Base-by-base conservation (phyloP, 2,888 invertebrate species). In the Pelosia muscerda region DNA sequence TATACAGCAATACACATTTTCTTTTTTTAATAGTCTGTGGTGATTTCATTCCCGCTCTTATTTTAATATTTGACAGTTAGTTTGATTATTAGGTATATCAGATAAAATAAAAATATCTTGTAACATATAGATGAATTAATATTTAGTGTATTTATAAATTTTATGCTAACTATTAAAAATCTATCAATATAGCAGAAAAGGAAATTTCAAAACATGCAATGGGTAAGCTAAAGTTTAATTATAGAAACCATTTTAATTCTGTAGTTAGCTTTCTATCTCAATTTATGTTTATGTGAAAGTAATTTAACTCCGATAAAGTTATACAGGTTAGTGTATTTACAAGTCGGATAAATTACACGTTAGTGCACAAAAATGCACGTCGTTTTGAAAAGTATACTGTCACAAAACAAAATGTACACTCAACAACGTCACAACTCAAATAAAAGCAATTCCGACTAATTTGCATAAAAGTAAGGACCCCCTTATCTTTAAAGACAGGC, bases 401-500 rank as follows among this genome's bases (percentile, higher is more conserved):
- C 42, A 42, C 19, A 42, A 42, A 42, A n/a, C 49, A 2, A 49
- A 49, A 49, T 57, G 10, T 59, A 56, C 2, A 66, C 10, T 42
- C 19, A 28, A 54, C 61, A 84, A 82, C 72, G 78, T 69, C 68
- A 75, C 82, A 90, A 89, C 77, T 88, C 82, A 82, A 76, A 87
- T 87, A 84, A 83, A 57, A 85, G 76, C 84, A 86, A 88, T 86
- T 88, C 85, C 78, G 77, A 71, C 49, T 85, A 64, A 93, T 94
- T 94, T 92, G 90, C 93, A 93, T 94, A 92, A 94, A 93, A 91
- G 86, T 88, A 81, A 85, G 80, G 79, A 84, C 79, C 88, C 92
- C 92, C 93, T 94, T 94, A 94, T 95, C 94, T 92, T 78, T 75
- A 72, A 79, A 80, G 82, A 84, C 94, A 93, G 93, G 85, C 92